Base-by-base conservation (phyloP, 2,888 invertebrate species). In the Eupeodes latifasciatus region DNA sequence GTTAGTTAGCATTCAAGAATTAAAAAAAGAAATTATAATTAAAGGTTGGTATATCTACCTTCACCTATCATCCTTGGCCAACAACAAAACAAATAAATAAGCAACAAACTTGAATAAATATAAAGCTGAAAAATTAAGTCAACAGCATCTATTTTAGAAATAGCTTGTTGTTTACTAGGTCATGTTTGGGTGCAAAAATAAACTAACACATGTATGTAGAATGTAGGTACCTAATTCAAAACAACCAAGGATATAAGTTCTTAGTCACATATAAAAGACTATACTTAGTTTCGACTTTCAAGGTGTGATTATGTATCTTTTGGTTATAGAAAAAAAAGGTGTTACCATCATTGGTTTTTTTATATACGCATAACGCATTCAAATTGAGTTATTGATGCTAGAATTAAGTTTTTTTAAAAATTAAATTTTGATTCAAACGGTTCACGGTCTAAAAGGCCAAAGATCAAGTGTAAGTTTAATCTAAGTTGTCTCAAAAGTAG, bases 1-100 rank as follows among this genome's bases (percentile, higher is more conserved):
- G 57, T 72, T 27, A 72, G 59, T 82, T 86, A 86, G 59, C 83
- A 83, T 66, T 83, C 71, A 61, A 64, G 67, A 75, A 78, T 59
- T 27, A 75, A 44, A 27, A 5, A 62, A 44, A 64, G 11, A 55
- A 62, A 57, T 61, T 51, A 75, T 84, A 76, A 84, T 80, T 83
- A 83, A 59, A 76, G 62, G 53, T 72, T 7, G 6, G 40, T 62
- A 57, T 51, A 53, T 9, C 40, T 40, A 40, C 40, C 40, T 40
- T 40, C 11, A 12, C 67, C 34, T 40, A 10, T 16, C 19, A 66
- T 64, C 66, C 66, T 72, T 71, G 72, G 47, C 47, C 27, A 71
- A 69, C n/a, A n/a, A 40, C 40, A 40, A 9, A 5, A 61, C 4
- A 4, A 40, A 40, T n/a, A 40, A 11, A 57, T 44, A 57, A 47